Evolutionary conservation across 92 coral and sea anemone species (phyloP).

Genomic region (Zoanthus sociatus): DNA sequence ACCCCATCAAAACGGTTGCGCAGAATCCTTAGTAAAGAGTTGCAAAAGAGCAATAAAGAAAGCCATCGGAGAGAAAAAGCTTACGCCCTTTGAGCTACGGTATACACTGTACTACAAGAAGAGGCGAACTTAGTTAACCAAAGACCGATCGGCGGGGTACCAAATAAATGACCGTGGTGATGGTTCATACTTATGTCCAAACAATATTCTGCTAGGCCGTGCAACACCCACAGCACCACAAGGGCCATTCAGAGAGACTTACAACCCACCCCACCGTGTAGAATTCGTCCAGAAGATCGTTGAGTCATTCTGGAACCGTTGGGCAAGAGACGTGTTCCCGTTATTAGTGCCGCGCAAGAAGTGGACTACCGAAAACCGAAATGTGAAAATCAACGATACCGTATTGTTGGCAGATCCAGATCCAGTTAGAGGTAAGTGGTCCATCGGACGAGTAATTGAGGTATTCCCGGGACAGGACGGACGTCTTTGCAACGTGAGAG

Average conservation of each 20-base stretch:
- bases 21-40: constrained; percentile 45
- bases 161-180: constrained; percentile 63
- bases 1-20: constrained; percentile 59
- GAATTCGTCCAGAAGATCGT: constrained; percentile 64
- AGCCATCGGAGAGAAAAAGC: constrained; percentile 52
- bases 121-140: constrained; percentile 53
- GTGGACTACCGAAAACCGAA: constrained; percentile 30
- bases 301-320: constrained; percentile 66
- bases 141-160: constrained; percentile 53
- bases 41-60: constrained; percentile 58
- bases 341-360: constrained; percentile 47
- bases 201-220: constrained; percentile 58
- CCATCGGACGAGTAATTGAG: constrained; percentile 14
- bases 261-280: constrained; percentile 52
- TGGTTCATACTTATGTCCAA: constrained; percentile 48
- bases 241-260: constrained; percentile 55
- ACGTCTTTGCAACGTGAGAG: no score
- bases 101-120: constrained; percentile 57
- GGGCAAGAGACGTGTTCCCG: constrained; percentile 61
- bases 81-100: constrained; percentile 58
- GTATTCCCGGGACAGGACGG: no score
- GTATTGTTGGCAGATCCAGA: constrained; percentile 32
- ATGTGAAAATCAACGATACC: constrained; percentile 13
- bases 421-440: constrained; percentile 52
- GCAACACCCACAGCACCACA: constrained; percentile 58